phyloP scores from a whole-genome alignment of 2,113 vertebrate genomes.

The Entosphenus tridentatus region DNA sequence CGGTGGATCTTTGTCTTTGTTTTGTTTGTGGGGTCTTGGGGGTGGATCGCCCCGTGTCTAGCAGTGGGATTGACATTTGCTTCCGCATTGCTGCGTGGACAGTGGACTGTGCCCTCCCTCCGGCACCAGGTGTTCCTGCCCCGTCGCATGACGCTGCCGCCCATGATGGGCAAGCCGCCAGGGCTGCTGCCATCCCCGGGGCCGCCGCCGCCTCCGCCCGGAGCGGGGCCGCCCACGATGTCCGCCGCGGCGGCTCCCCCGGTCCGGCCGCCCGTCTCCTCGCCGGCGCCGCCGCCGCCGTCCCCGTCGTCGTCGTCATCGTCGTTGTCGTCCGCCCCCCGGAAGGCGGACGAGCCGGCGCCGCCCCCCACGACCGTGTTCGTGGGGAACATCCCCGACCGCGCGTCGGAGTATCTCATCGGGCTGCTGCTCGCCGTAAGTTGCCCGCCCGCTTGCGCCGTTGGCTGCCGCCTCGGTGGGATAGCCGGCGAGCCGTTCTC shows the following conservation, averaged over 20 bases:
- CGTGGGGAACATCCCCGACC: slow-evolving; percentile 95
- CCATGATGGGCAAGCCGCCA: slow-evolving; percentile 3
- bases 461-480: no score
- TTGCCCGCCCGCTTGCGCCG: not conserved
- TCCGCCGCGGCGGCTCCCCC: not conserved
- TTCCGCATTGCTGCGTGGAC: no score
- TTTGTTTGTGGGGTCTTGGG: no score
- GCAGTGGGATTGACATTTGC: no score
- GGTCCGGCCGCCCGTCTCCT: not conserved
- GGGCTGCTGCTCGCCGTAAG: slow-evolving; percentile 85
- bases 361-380: slow-evolving; percentile 91
- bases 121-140: slow-evolving; percentile 1
- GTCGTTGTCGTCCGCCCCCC: not conserved
- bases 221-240: no score
- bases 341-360: slow-evolving; percentile 1
- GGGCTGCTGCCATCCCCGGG: not conserved
- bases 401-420: slow-evolving; percentile 94
- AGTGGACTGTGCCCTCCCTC: not conserved
- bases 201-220: not conserved
- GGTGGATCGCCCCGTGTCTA: no score
- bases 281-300: not conserved
- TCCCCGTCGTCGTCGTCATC: not conserved
- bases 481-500: no score
- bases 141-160: not conserved
- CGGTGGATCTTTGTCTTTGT: no score